Percentiles rank a stretch among this genome's conserved stretches.
phyloP scores from a whole-genome alignment of 1,140 invertebrate genomes.

The Camponotus vicinus region DNA sequence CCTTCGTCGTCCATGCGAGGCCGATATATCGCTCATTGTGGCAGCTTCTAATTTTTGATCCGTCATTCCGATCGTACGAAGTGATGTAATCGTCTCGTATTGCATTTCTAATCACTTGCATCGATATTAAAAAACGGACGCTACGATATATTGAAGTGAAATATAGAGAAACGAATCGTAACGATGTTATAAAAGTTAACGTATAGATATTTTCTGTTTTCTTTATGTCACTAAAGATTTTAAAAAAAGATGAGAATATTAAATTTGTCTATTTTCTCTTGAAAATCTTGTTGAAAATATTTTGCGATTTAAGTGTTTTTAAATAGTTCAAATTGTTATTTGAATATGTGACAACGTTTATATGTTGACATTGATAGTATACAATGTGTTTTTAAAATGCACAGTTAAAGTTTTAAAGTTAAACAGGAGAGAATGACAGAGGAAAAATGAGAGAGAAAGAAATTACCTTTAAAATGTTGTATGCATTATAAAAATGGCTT shows the following conservation, averaged over 20 bases:
- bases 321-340: background rate
- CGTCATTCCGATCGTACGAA: slow-evolving; percentile 30
- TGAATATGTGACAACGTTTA: background rate
- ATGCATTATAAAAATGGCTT: slow-evolving; percentile 12
- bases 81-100: slow-evolving; percentile 31
- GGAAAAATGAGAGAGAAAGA: background rate
- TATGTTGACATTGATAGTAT: slow-evolving; percentile 16
- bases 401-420: background rate
- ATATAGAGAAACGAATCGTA: background rate
- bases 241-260: background rate
- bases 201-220: slow-evolving; percentile 11
- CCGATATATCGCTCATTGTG: slow-evolving; percentile 43
- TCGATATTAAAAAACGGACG: slow-evolving; percentile 32
- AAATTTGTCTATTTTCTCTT: no score
- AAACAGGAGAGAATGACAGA: background rate
- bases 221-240: background rate
- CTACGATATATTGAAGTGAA: slow-evolving; percentile 3
- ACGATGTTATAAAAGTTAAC: slow-evolving; percentile 13
- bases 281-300: background rate
- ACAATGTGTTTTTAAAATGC: background rate
- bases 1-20: slow-evolving; percentile 24
- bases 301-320: background rate
- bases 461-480: slow-evolving; percentile 5
- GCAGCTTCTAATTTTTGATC: slow-evolving; percentile 57
- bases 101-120: background rate